Conservation (phyloP, 2,113 vertebrate species). For the Nothocercus julius region DNA sequence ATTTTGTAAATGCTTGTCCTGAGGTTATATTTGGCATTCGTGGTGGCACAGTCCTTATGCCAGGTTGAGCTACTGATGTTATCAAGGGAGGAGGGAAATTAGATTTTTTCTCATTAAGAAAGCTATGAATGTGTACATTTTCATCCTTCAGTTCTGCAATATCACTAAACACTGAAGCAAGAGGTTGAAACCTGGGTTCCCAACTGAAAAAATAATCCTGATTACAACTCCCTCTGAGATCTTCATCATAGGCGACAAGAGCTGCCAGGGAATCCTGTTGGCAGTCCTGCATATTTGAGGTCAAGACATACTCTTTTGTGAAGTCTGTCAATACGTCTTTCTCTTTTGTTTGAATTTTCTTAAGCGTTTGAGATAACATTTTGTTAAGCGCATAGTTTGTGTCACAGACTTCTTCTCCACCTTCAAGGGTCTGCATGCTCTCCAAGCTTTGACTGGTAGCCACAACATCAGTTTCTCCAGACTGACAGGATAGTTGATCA, state of each 20-base stretch:
- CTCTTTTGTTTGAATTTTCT: constrained; percentile 50
- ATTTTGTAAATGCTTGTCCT: constrained; percentile 74
- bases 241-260: constrained; percentile 65
- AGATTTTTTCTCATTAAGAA: constrained; percentile 75
- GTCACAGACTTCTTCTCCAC: constrained; percentile 64
- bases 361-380: constrained; percentile 52
- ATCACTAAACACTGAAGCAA: constrained; percentile 90
- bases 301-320: constrained; percentile 63
- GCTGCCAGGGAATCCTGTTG: constrained; percentile 66
- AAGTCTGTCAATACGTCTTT: constrained; percentile 66
- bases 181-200: constrained; percentile 86
- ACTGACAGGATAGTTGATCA: constrained; percentile 81
- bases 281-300: constrained; percentile 61
- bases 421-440: constrained; percentile 69
- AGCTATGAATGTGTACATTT: constrained; percentile 61
- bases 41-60: constrained; percentile 86
- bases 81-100: constrained; percentile 89
- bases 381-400: background rate
- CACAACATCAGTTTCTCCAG: constrained; percentile 67
- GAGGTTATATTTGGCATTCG: constrained; percentile 75
- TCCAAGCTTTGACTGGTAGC: constrained; percentile 70
- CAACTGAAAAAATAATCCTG: constrained; percentile 86
- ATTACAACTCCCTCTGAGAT: constrained; percentile 64
- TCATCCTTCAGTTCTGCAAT: constrained; percentile 89
- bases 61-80: constrained; percentile 87